These are phyloP conservation scores for Bubo blakistoni DNA, from an alignment of 2,113 vertebrate species.

Conservation along the genomic window DNA sequence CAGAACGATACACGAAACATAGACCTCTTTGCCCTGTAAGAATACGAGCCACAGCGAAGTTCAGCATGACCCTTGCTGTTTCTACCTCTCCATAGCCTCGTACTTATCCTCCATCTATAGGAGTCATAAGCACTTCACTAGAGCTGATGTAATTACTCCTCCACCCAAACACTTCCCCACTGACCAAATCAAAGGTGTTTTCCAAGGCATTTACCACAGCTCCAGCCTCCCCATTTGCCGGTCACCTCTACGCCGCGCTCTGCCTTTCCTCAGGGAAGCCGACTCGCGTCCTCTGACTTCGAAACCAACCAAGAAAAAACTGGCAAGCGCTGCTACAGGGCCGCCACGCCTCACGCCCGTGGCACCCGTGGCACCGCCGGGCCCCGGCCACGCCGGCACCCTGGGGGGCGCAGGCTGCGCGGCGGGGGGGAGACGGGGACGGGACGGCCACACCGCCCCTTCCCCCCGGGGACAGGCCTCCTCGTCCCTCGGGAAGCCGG, in stretches of 20 bases:
- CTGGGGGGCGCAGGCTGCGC: not conserved
- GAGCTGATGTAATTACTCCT: not conserved
- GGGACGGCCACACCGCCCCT: no score
- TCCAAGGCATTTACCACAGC: not conserved
- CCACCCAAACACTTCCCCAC: not conserved
- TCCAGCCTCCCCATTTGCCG: not conserved
- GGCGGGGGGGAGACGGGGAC: no score
- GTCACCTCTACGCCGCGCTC: not conserved
- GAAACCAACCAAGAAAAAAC: no score
- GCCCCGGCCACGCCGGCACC: not conserved
- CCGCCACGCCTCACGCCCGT: fast-evolving
- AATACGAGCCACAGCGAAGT: fast-evolving
- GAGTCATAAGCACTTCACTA: not conserved
- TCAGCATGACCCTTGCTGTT: not conserved
- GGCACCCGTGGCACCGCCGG: not conserved
- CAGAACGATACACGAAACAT: fast-evolving
- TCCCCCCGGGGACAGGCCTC: not conserved
- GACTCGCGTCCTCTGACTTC: fast-evolving
- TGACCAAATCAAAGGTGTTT: not conserved
- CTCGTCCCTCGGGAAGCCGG: not conserved
- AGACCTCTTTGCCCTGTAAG: not conserved
- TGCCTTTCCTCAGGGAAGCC: not conserved
- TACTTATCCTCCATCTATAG: fast-evolving
- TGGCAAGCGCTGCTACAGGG: not conserved
- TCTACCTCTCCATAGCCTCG: fast-evolving